Conservation (phyloP, 1,140 invertebrate genomes). For the Drosophila quadrilineata region DNA sequence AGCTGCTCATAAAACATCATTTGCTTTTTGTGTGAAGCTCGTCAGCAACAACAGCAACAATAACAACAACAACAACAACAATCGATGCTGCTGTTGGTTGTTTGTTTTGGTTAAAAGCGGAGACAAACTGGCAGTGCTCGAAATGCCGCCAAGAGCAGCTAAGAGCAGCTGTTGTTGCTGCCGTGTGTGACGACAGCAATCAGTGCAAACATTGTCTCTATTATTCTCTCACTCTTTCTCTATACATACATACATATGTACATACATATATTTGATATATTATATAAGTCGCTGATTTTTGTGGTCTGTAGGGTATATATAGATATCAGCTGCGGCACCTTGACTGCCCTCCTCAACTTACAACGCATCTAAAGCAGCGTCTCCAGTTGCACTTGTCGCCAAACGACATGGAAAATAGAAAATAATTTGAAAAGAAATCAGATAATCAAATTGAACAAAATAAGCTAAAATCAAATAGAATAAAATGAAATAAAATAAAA, state of each 20-base stretch:
- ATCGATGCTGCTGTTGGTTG: constrained; percentile 39
- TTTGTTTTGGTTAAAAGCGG: constrained; percentile 67
- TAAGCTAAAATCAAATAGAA: no score
- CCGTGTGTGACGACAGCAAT: neutral
- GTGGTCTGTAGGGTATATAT: constrained; percentile 37
- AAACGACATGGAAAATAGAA: no score
- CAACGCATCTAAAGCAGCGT: no score
- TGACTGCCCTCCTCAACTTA: constrained; percentile 60
- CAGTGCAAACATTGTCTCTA: no score
- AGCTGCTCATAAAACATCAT: constrained; percentile 79
- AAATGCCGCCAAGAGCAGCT: constrained; percentile 35
- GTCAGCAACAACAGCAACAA: constrained; percentile 44
- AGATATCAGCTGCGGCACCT: constrained; percentile 42
- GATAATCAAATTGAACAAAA: no score
- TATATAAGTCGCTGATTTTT: constrained; percentile 69
- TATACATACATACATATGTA: no score
- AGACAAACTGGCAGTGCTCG: constrained; percentile 68
- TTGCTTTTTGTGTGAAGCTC: constrained; percentile 63
- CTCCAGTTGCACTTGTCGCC: constrained; percentile 67
- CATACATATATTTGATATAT: constrained; percentile 26
- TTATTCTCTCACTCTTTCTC: no score
- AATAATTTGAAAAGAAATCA: no score
- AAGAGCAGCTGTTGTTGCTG: no score
- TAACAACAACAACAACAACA: constrained; percentile 22
- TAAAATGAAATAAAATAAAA: no score